phyloP scores from a whole-genome alignment of 2,113 vertebrate species.

The Petromus typicus region DNA sequence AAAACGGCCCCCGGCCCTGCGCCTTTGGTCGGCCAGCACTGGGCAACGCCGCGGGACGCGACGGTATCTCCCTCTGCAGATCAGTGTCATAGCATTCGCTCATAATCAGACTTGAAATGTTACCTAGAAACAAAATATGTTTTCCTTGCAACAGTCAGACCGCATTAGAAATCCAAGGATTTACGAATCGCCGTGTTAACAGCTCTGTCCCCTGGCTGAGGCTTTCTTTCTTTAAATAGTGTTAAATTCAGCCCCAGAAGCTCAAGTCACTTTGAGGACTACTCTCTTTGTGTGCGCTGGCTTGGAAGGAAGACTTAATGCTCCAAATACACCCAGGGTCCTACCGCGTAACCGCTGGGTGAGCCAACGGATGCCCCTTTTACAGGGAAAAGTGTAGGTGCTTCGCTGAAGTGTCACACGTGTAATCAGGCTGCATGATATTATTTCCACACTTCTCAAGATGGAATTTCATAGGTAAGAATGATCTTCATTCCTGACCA shows the following conservation, averaged over 20 bases:
- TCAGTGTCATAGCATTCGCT: slow-evolving; percentile 87
- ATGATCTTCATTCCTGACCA: slow-evolving; percentile 3
- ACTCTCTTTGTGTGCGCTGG: slow-evolving; percentile 82
- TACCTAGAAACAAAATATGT: slow-evolving; percentile 89
- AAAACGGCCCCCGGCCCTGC: slow-evolving; percentile 87
- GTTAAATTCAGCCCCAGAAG: slow-evolving; percentile 88
- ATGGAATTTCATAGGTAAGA: slow-evolving; percentile 15
- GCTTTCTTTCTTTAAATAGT: slow-evolving; percentile 88
- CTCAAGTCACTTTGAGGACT: slow-evolving; percentile 83
- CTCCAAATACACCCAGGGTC: slow-evolving; percentile 73
- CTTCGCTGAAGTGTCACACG: slow-evolving; percentile 32
- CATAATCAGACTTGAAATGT: slow-evolving; percentile 89
- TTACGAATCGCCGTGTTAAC: slow-evolving; percentile 89
- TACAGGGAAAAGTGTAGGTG: neutral
- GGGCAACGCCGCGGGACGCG: slow-evolving; percentile 89
- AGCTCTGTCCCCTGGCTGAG: slow-evolving; percentile 87
- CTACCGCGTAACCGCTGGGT: slow-evolving; percentile 52
- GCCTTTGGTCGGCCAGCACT: slow-evolving; percentile 85
- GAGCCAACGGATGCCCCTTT: slow-evolving; percentile 26
- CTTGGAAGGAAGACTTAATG: slow-evolving; percentile 85
- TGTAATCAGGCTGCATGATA: neutral
- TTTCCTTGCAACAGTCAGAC: slow-evolving; percentile 89
- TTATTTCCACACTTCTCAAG: slow-evolving; percentile 45
- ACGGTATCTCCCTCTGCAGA: slow-evolving; percentile 90
- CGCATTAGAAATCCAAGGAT: slow-evolving; percentile 88